Conservation (phyloP, 2,113 vertebrate species). For the Oxyura jamaicensis region DNA sequence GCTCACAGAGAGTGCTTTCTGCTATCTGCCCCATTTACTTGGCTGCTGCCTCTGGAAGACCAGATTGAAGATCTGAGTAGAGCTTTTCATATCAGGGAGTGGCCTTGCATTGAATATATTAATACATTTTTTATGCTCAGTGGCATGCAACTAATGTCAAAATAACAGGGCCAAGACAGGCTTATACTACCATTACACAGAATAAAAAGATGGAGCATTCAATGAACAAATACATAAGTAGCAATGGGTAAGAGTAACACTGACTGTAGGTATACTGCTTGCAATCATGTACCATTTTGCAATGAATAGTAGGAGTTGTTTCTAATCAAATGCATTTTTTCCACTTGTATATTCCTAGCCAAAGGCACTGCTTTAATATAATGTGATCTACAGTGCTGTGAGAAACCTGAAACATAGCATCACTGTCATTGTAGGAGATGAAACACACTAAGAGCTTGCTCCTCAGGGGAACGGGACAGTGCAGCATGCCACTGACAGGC, state of each 20-base stretch:
- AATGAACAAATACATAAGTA: background rate
- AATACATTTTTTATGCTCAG: background rate
- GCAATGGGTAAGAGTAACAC: background rate
- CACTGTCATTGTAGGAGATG: background rate
- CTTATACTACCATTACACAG: background rate
- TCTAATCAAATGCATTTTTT: background rate
- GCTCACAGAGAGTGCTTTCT: background rate
- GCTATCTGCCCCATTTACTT: background rate
- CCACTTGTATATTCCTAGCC: background rate
- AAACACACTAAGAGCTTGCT: background rate
- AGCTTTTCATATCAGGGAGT: background rate
- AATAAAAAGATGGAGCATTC: background rate
- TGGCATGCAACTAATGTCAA: background rate
- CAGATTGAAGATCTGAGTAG: background rate
- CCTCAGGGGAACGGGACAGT: background rate
- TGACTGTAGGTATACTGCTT: background rate
- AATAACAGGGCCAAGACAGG: background rate
- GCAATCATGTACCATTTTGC: background rate
- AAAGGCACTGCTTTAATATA: background rate
- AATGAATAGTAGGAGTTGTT: background rate
- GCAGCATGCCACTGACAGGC: background rate
- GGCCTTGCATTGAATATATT: background rate
- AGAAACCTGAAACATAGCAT: slow-evolving; percentile 37
- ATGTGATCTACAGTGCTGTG: background rate
- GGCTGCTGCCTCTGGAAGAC: background rate